Base-by-base conservation (phyloP, 2,113 vertebrate genomes). In the Hemibagrus wyckioides region DNA sequence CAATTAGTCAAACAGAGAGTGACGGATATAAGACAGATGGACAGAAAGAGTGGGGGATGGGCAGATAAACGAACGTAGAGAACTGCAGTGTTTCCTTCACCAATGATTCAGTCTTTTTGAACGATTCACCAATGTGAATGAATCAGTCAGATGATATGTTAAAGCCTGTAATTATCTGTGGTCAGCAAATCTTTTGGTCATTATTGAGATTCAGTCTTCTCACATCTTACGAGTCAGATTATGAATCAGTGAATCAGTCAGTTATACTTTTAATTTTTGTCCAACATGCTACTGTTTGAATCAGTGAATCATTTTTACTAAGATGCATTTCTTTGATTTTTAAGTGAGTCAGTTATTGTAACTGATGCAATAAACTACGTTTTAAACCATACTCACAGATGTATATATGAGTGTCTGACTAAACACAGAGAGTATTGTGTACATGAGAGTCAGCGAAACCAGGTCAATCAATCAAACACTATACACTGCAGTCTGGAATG, bases 391-490 rank as follows among this genome's bases (percentile, higher is more conserved):
- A 33, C 17, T 52, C 14, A 79, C 28, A 54, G 0, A 11, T 0
- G 17, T 9, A 4, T 33, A 0, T 36, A 10, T 33, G 21, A 21
- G 28, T 56, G 77, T 77, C 30, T 2, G 13, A 77, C 36, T 33
- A 28, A 71, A n/a, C 65, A 11, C 50, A 41, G 21, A 56, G 48
- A 28, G 21, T 14, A 5, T 13, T 11, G 36, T 84, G 3, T 39
- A 84, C 65, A 36, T 3, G 41, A 25, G 33, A 48, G 84, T 65
- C 73, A 28, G 69, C 33, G 85, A 71, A 86, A 88, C 33, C 17
- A 63, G 89, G 84, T 87, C 86, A 80, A 80, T 90, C 89, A 83
- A 88, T 90, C 13, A 41, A 28, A 73, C 41, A 23, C 57, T 80
- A 21, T 10, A 23, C 67, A n/a, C 33, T 36, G 54, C 85, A 80